phyloP scores from a whole-genome alignment of 2,888 invertebrate genomes.

The Heteromyza rotundicornis region DNA sequence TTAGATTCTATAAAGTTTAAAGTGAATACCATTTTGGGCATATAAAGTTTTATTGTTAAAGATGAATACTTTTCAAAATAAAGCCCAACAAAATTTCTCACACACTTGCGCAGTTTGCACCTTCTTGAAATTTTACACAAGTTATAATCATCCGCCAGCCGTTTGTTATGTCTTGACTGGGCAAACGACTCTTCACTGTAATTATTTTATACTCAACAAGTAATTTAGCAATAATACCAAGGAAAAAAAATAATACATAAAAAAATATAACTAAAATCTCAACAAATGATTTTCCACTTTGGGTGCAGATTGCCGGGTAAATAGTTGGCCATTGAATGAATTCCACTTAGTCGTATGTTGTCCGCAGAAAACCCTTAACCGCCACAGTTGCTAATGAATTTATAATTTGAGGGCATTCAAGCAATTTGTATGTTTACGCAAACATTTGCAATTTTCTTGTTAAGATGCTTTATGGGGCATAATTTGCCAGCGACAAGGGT shows the following conservation, averaged over 20 bases:
- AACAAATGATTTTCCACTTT: slow-evolving; percentile 4
- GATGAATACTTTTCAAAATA: too few species aligned
- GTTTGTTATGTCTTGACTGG: too few species aligned
- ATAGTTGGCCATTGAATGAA: too few species aligned
- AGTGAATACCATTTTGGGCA: too few species aligned
- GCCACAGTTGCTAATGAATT: slow-evolving; percentile 32
- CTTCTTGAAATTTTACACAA: too few species aligned
- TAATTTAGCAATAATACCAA: slow-evolving; percentile 20
- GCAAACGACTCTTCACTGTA: slow-evolving; percentile 6
- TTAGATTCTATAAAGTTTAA: too few species aligned
- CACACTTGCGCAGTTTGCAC: too few species aligned
- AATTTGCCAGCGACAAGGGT: slow-evolving; percentile 5
- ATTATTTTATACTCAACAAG: slow-evolving; percentile 27
- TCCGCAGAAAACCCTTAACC: too few species aligned
- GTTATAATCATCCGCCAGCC: too few species aligned
- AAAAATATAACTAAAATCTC: not conserved
- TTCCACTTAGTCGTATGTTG: not conserved
- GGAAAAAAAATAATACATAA: not conserved
- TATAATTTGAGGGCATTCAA: slow-evolving; percentile 26
- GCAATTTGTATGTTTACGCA: slow-evolving; percentile 6
- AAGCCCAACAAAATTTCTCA: too few species aligned
- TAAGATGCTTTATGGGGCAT: slow-evolving; percentile 15
- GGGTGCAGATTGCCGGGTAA: not conserved
- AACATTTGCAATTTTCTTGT: not conserved
- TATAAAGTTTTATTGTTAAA: too few species aligned